These are phyloP conservation scores for Brachionus sp. DNA, from an alignment of 1,140 invertebrate genomes.

Conservation along the genomic window DNA sequence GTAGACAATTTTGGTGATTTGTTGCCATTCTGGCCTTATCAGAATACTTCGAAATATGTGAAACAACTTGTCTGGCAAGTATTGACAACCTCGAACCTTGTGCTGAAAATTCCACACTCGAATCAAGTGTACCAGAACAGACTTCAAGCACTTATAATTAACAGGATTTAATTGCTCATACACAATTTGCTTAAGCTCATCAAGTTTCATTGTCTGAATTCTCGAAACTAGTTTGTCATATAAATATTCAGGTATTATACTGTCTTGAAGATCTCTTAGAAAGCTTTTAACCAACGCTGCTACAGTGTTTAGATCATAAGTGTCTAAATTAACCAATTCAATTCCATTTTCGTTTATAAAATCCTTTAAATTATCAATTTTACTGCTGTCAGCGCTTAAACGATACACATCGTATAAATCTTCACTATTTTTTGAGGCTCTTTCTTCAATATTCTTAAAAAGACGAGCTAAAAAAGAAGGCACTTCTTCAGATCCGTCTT, in stretches of 20 bases:
- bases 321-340: slow-evolving; percentile 17
- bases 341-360: slow-evolving; percentile 19
- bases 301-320: slow-evolving; percentile 35
- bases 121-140: slow-evolving; percentile 14
- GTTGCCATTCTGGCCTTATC: background rate
- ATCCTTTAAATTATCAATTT: slow-evolving; percentile 18
- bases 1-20: slow-evolving; percentile 5
- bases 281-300: slow-evolving; percentile 37
- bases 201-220: background rate
- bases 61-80: slow-evolving; percentile 33
- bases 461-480: background rate
- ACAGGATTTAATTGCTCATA: slow-evolving; percentile 4
- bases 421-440: slow-evolving; percentile 4
- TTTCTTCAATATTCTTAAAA: slow-evolving; percentile 26
- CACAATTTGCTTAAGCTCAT: slow-evolving; percentile 11
- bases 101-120: slow-evolving; percentile 18
- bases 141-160: background rate
- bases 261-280: slow-evolving; percentile 16
- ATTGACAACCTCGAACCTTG: slow-evolving; percentile 29
- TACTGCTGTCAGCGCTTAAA: background rate
- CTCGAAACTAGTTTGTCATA: background rate
- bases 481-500: background rate
- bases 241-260: slow-evolving; percentile 8
- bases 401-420: slow-evolving; percentile 44
- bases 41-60: slow-evolving; percentile 27